These are phyloP conservation scores for Drosophila nigromelanica DNA, from an alignment of 1,140 invertebrate genomes.

Conservation along the genomic window DNA sequence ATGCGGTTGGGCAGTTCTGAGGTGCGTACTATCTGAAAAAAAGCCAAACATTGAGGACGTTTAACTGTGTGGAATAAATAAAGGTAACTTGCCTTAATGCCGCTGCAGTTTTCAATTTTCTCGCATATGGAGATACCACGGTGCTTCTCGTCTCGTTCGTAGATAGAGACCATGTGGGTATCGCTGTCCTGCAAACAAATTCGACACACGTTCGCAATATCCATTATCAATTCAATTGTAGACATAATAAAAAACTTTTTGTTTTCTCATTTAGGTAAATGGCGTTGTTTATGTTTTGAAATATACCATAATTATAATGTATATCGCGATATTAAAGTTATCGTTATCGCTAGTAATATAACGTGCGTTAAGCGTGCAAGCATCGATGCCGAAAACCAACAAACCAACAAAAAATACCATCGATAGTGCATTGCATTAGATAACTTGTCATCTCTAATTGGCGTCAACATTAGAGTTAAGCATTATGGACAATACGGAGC, in stretches of 20 bases:
- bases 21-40: constrained; percentile 48
- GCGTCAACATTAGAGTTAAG: constrained; percentile 8
- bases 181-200: constrained; percentile 74
- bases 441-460: neutral
- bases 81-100: constrained; percentile 37
- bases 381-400: too few species aligned
- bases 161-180: constrained; percentile 72
- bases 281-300: constrained; percentile 29
- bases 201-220: constrained; percentile 58
- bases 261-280: neutral
- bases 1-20: constrained; percentile 63
- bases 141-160: constrained; percentile 46
- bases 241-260: neutral
- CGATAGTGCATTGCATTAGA: neutral
- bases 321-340: constrained; percentile 10
- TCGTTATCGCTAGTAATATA: neutral
- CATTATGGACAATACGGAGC: constrained; percentile 19
- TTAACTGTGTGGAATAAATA: neutral
- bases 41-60: neutral
- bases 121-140: constrained; percentile 49
- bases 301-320: constrained; percentile 11
- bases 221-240: constrained; percentile 34
- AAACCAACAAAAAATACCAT: neutral
- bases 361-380: neutral
- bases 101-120: constrained; percentile 74